Evolutionary conservation across 92 coral and sea anemone genomes (phyloP).

Genomic region (Zoanthus sociatus): DNA sequence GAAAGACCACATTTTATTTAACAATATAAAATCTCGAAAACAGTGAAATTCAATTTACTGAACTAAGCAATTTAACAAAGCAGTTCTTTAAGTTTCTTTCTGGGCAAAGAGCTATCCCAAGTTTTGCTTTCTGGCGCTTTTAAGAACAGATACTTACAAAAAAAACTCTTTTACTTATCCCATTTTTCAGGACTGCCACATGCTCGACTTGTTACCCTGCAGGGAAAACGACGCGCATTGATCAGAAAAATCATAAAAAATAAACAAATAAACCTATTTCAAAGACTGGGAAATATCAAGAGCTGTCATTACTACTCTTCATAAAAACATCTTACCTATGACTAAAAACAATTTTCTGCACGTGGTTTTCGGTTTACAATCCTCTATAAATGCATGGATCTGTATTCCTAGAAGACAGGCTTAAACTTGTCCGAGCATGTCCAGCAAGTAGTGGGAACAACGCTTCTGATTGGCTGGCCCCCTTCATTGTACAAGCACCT

Average conservation of each 20-base stretch:
- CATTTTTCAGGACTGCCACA: constrained; percentile 26
- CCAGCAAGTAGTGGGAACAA: neutral
- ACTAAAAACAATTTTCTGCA: neutral
- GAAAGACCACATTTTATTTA: neutral
- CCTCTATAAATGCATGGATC: neutral
- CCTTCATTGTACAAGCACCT: neutral
- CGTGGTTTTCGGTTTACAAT: constrained; percentile 1
- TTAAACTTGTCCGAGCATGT: constrained; percentile 38
- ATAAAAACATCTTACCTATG: neutral
- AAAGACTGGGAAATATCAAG: neutral
- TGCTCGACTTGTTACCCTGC: constrained; percentile 33
- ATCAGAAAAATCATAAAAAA: constrained; percentile 13
- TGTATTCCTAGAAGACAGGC: neutral
- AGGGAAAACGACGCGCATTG: neutral
- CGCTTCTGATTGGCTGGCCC: constrained; percentile 25
- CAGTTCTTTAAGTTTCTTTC: neutral
- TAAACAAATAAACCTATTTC: neutral
- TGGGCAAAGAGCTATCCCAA: neutral
- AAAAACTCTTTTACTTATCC: constrained; percentile 1
- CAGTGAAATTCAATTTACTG: constrained; percentile 15
- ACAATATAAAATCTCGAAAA: neutral
- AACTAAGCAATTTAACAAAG: neutral
- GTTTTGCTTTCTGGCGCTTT: constrained; percentile 4
- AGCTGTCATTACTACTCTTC: neutral
- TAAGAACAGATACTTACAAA: constrained; percentile 16